Evolutionary conservation across 2,888 invertebrate genomes (phyloP).

Genomic region (Chymomyza amoena): DNA sequence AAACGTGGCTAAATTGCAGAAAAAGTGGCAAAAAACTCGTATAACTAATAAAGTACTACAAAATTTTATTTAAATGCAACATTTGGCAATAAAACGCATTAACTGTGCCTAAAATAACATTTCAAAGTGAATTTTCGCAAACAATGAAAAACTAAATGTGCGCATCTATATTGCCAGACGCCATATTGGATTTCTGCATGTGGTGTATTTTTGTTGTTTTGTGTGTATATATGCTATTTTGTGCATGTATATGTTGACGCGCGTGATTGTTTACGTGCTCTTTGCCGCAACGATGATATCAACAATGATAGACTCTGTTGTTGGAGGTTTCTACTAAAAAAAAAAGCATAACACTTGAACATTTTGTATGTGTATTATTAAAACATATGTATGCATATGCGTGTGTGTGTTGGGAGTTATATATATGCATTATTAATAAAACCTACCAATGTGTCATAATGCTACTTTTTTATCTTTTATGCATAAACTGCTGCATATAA

Average conservation of each 20-base stretch:
- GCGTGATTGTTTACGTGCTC: conserved; percentile 33
- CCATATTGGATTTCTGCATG: conserved; percentile 60
- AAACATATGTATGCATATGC: neutral
- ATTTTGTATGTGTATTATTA: neutral
- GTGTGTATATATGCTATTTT: conserved; percentile 1
- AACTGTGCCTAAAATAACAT: neutral
- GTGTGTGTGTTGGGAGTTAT: neutral
- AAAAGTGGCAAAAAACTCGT: conserved; percentile 12
- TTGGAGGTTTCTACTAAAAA: conserved; percentile 12
- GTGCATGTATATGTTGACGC: neutral
- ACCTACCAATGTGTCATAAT: neutral
- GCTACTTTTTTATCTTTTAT: neutral
- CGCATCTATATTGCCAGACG: conserved; percentile 42
- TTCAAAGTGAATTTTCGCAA: neutral
- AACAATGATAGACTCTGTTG: conserved; percentile 22
- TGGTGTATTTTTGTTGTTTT: conserved; percentile 35
- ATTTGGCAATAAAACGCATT: neutral
- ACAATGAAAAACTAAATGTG: conserved; percentile 44
- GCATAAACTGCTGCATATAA: neutral
- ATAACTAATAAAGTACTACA: neutral
- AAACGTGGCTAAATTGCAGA: conserved; percentile 54
- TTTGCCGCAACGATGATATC: conserved; percentile 38
- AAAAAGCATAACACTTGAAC: neutral
- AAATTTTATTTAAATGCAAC: neutral
- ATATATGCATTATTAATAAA: neutral